These are phyloP conservation scores for Lochmaea crataegi DNA, from an alignment of 2,888 invertebrate species.

Conservation along the genomic window DNA sequence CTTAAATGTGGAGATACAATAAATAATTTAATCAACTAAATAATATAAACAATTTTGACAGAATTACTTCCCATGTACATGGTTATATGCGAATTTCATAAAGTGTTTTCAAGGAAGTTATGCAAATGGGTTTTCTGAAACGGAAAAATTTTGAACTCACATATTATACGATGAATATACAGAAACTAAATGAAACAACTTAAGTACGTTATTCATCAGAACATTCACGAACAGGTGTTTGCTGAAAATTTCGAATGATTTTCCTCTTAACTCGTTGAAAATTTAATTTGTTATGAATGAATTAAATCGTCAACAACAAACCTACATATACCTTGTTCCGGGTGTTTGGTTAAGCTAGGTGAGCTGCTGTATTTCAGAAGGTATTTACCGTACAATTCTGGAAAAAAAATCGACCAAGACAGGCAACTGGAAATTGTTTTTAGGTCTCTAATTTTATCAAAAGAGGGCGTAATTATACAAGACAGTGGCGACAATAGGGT, in stretches of 20 bases:
- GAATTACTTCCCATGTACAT: background rate
- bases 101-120: background rate
- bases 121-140: background rate
- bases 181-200: background rate
- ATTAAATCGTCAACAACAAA: too few relatives aligned
- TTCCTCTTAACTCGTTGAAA: background rate
- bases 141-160: background rate
- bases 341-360: too few relatives aligned
- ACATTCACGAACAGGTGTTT: background rate
- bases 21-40: background rate
- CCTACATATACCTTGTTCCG: too few relatives aligned
- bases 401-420: too few relatives aligned
- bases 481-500: too few relatives aligned
- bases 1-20: background rate
- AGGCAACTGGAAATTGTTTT: too few relatives aligned
- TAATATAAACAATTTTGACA: background rate
- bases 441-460: too few relatives aligned
- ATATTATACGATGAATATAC: background rate
- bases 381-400: too few relatives aligned
- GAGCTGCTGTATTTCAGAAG: too few relatives aligned
- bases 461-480: too few relatives aligned
- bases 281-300: background rate
- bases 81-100: background rate
- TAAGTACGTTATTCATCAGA: background rate
- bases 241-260: background rate